Percentiles rank a stretch among this genome's conserved stretches.
phyloP scores from a whole-genome alignment of 2,797 vertebrate genomes.

The Myripristis murdjan region DNA sequence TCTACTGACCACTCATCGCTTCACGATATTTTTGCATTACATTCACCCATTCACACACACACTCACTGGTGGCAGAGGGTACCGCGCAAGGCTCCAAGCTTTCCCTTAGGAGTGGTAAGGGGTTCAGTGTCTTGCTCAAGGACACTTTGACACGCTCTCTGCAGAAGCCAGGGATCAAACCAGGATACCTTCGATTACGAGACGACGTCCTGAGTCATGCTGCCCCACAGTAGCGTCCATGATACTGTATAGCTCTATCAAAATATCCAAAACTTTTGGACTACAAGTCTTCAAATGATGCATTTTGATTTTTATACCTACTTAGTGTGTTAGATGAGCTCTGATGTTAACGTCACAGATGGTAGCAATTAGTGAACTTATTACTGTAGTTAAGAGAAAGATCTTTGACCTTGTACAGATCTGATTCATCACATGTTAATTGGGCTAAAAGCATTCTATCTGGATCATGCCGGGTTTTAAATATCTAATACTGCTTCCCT shows the following conservation, averaged over 20 bases:
- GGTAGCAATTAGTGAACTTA: not conserved
- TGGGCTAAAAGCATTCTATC: slow-evolving; percentile 12
- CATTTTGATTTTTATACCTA: not conserved
- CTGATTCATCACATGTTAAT: not conserved
- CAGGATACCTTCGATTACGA: no score
- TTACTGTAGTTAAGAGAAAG: not conserved
- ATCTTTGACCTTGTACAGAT: not conserved
- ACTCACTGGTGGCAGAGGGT: no score
- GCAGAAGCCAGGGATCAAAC: no score
- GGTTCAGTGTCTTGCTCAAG: no score
- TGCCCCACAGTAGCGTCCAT: no score
- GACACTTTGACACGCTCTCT: no score
- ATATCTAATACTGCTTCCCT: slow-evolving; percentile 3
- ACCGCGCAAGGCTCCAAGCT: no score
- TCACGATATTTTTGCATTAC: no score
- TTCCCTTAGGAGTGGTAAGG: no score
- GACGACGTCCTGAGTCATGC: no score
- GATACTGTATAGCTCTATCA: not conserved
- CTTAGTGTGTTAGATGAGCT: not conserved
- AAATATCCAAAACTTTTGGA: not conserved
- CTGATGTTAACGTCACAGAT: not conserved
- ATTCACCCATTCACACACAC: no score
- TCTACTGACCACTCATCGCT: no score
- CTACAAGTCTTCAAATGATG: not conserved
- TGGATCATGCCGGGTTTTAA: not conserved